Conservation (phyloP, 35 echinoderm and acorn worm species). For the Holothuria glaberrima region DNA sequence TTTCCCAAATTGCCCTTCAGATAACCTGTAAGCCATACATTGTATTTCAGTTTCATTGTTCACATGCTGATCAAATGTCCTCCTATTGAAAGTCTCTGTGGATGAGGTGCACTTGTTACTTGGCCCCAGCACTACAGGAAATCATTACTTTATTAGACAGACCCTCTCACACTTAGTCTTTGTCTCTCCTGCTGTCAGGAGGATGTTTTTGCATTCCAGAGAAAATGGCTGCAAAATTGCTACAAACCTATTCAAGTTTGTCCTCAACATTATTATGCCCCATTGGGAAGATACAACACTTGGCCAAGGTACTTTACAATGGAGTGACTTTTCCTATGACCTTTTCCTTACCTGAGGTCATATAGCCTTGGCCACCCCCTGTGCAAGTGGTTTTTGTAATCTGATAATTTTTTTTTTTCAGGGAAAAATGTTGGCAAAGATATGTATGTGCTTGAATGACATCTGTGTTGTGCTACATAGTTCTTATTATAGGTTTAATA, state of each 20-base stretch:
- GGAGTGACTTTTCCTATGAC: not conserved
- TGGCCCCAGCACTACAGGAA: not conserved
- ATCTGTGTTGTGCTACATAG: too few relatives aligned
- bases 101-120: not conserved
- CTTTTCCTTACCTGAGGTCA: constrained; percentile 33
- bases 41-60: too few relatives aligned
- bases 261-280: not conserved
- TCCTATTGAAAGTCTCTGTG: too few relatives aligned
- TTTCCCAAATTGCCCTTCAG: too few relatives aligned
- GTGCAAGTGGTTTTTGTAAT: constrained; percentile 8
- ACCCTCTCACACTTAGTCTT: not conserved
- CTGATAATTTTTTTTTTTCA: too few relatives aligned
- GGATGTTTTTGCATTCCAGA: constrained; percentile 34
- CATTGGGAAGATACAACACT: not conserved
- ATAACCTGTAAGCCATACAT: too few relatives aligned
- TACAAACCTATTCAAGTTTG: not conserved
- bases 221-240: constrained; percentile 15
- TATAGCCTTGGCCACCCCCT: constrained; percentile 36
- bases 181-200: not conserved
- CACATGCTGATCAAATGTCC: too few relatives aligned
- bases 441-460: too few relatives aligned
- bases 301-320: constrained; percentile 36
- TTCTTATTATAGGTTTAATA: too few relatives aligned
- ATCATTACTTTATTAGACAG: not conserved
- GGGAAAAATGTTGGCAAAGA: too few relatives aligned